phyloP scores from a whole-genome alignment of 2,888 invertebrate genomes.

The Parelbella ahira region DNA sequence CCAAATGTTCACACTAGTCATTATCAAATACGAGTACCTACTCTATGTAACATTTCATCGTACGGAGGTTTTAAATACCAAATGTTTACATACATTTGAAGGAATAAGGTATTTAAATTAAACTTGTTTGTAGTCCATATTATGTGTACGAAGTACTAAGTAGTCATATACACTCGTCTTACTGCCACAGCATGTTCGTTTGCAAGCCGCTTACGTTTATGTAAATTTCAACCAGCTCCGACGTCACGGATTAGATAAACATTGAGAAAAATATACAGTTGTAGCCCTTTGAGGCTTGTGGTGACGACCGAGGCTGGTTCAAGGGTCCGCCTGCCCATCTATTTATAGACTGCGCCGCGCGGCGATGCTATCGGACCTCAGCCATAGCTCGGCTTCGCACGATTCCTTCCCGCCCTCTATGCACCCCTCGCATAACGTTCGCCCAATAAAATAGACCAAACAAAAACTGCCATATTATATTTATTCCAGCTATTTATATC shows the following conservation, averaged over 20 bases:
- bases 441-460: conserved; percentile 71
- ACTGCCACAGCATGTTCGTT: neutral
- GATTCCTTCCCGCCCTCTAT: conserved; percentile 66
- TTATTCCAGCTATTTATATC: conserved; percentile 73
- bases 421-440: conserved; percentile 71
- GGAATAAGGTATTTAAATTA: no score
- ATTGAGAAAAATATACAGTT: conserved; percentile 35
- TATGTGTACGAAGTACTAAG: no score
- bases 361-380: conserved; percentile 66
- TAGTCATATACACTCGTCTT: no score
- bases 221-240: conserved; percentile 19
- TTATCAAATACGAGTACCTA: no score
- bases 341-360: conserved; percentile 68
- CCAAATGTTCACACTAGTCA: no score
- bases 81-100: no score
- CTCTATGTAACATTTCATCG: no score
- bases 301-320: conserved; percentile 70
- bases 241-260: conserved; percentile 19
- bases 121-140: no score
- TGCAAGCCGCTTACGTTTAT: conserved; percentile 19
- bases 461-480: conserved; percentile 63
- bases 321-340: conserved; percentile 71
- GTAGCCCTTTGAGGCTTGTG: conserved; percentile 55
- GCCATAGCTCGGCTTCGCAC: conserved; percentile 57
- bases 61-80: no score